Base-by-base conservation (phyloP, 2,113 vertebrate genomes). In the Toxotes jaculatrix region DNA sequence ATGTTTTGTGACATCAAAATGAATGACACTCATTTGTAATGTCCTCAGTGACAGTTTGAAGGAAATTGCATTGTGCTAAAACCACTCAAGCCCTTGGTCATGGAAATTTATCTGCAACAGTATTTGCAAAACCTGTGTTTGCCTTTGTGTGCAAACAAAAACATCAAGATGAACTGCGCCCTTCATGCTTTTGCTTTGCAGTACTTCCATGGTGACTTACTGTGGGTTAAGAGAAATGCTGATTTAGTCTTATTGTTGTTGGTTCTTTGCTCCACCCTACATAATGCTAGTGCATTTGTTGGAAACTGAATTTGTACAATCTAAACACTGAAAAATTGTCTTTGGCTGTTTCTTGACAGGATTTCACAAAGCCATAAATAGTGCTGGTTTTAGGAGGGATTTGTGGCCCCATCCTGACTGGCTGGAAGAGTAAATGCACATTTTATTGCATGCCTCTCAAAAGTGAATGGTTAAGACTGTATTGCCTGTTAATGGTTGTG, bases 41-140 rank as follows among this genome's bases (percentile, higher is more conserved):
- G 77, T 72, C 74, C 67, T 42, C 84, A 82, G n/a, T 82, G 87
- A 87, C 83, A 88, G 63, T 86, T 87, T 82, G 83, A 65, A 86
- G 87, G 83, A 89, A 88, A 89, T 91, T 65, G 76, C 89, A 87
- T 79, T 88, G 75, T 84, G 76, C 79, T 89, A 83, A 89, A 88
- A 81, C 60, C 55, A 34, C 55, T 79, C 49, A 65, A 77, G 83
- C 74, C 73, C 5, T 45, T 21, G 23, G 21, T 90, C 84, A 83
- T 70, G 66, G 72, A 87, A 90, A 90, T 82, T 8, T 66, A 55
- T 36, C 42, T 49, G 56, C 7, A 59, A 0, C 7, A 31, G 1
- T 80, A 12, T 42, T 74, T n/a, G 43, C 11, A 72, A 66, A 68
- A 69, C 19, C n/a, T 47, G 42, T 49, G 51, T 74, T 80, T 73